Percentiles rank a stretch among this genome's conserved stretches.
Conservation (phyloP, 2,797 vertebrate species). For the Crypturellus tataupa region DNA sequence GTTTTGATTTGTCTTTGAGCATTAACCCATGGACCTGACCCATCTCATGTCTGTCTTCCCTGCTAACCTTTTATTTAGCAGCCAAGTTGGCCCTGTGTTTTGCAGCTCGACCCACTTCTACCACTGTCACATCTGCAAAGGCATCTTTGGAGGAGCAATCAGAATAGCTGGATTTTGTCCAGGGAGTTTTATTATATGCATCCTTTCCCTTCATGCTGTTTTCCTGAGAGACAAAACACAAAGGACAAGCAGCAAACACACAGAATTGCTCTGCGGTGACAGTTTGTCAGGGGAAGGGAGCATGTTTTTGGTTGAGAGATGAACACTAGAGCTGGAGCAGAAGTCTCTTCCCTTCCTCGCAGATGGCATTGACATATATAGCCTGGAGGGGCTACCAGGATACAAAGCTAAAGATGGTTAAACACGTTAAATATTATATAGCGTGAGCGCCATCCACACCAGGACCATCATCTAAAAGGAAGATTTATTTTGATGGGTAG, state of each 20-base stretch:
- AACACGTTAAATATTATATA: constrained; percentile 68
- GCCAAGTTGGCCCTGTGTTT: background rate
- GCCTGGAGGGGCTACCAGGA: constrained; percentile 68
- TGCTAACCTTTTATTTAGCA: background rate
- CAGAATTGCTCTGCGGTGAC: constrained; percentile 57
- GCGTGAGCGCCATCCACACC: constrained; percentile 17
- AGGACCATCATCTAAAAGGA: background rate
- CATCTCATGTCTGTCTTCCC: background rate
- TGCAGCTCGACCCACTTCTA: background rate
- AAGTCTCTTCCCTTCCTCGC: constrained; percentile 57
- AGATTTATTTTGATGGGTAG: constrained; percentile 53
- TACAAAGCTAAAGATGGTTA: constrained; percentile 66
- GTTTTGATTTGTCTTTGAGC: background rate
- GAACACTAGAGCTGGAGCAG: background rate
- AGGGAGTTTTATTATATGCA: accelerated
- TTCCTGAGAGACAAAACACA: background rate
- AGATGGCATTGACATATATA: constrained; percentile 63
- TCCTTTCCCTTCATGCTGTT: background rate
- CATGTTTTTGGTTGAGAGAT: constrained; percentile 42
- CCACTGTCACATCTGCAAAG: background rate
- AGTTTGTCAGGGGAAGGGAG: constrained; percentile 49
- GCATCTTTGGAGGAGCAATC: background rate
- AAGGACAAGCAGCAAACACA: constrained; percentile 17
- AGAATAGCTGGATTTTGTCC: background rate
- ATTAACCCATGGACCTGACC: too few relatives aligned